A percentile compares a stretch with the other conserved stretches of the same genome.
phyloP scores from a whole-genome alignment of 2,888 invertebrate genomes.

The Drosophila aldrichi region DNA sequence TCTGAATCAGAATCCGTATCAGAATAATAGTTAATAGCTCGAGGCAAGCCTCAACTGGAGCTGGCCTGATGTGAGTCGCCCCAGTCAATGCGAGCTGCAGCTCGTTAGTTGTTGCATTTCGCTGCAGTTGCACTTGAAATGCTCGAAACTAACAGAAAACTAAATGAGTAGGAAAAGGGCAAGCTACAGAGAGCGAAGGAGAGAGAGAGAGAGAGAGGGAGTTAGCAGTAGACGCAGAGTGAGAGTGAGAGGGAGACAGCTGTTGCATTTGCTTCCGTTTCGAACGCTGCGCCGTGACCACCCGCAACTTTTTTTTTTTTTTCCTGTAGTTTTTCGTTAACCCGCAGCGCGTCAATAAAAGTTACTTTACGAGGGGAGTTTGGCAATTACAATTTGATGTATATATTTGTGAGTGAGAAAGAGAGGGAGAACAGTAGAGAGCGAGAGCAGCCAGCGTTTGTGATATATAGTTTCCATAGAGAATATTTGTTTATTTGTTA shows the following conservation, averaged over 20 bases:
- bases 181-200: neutral
- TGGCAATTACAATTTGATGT: conserved; percentile 15
- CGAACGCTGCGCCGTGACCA: conserved; percentile 63
- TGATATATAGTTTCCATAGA: neutral
- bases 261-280: conserved; percentile 53
- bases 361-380: conserved; percentile 31
- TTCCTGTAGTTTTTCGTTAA: conserved; percentile 30
- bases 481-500: neutral
- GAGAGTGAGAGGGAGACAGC: neutral
- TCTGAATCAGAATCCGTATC: conserved; percentile 44
- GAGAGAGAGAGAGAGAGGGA: neutral
- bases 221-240: too few species aligned
- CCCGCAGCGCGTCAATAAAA: conserved; percentile 68
- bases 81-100: conserved; percentile 10
- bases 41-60: conserved; percentile 40
- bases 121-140: conserved; percentile 66
- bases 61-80: neutral
- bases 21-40: conserved; percentile 52
- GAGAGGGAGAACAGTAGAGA: neutral
- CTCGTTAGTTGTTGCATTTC: conserved; percentile 37
- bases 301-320: conserved; percentile 64
- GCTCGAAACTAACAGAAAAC: conserved; percentile 39
- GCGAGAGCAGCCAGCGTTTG: neutral
- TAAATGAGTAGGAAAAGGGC: conserved; percentile 5
- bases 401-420: neutral